Conservation (phyloP, 2,113 vertebrate species). For the Pagrus major region DNA sequence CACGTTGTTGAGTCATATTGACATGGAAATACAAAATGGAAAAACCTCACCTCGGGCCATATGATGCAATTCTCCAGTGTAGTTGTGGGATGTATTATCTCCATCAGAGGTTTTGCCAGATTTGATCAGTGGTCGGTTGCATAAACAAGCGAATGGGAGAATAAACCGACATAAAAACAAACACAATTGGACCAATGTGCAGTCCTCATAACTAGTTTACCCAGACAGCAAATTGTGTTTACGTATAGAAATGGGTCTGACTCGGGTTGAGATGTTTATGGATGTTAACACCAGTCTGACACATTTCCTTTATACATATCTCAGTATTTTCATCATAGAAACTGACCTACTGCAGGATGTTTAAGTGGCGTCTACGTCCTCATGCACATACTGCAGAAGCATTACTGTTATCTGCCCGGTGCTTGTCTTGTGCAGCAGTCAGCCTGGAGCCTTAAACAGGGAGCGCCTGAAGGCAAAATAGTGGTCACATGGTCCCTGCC, state of each 20-base stretch:
- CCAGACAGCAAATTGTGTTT: constrained; percentile 38
- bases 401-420: not conserved
- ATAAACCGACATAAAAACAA: constrained; percentile 13
- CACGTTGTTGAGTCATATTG: not conserved
- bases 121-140: not conserved
- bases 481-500: constrained; percentile 43
- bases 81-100: not conserved
- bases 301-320: not conserved
- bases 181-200: not conserved
- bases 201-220: constrained; percentile 23
- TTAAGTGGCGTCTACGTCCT: no score
- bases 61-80: not conserved
- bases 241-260: constrained; percentile 49
- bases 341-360: not conserved
- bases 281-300: not conserved
- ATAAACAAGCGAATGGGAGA: not conserved
- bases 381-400: not conserved
- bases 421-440: constrained; percentile 20
- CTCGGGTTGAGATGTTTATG: constrained; percentile 24
- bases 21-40: not conserved
- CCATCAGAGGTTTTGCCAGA: not conserved
- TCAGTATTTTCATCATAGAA: not conserved
- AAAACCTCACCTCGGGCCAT: not conserved
- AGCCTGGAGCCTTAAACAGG: constrained; percentile 43
- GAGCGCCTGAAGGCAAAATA: constrained; percentile 65